Base-by-base conservation (phyloP, 2,888 invertebrate species). In the Andrena dorsata region DNA sequence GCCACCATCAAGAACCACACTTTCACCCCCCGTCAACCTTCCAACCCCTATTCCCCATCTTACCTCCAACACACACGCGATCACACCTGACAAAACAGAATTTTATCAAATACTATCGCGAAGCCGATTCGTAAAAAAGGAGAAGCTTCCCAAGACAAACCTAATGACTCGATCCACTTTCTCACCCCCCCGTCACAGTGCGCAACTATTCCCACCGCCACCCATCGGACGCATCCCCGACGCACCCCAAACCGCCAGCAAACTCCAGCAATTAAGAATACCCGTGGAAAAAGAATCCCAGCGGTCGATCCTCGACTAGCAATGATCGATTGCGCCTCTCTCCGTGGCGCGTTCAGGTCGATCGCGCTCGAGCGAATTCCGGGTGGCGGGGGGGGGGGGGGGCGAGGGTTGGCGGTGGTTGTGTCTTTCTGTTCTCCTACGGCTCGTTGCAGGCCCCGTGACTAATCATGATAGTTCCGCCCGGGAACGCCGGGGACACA, bases 401-500 rank as follows among this genome's bases (percentile, higher is more conserved):
- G n/a, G n/a, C n/a, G n/a, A n/a, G n/a, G 76, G 66, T 49, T 10
- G 56, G 10, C 56, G 58, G 65, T 49, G 71, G 76, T 76, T 79
- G 76, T 88, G 88, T 88, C 88, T 88, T 88, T 88, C 88, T 85
- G 80, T 81, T 88, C 87, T 90, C 88, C 83, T 88, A 85, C 84
- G 86, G 89, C 92, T 92, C 91, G 90, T 91, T 91, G 90, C 91
- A 90, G 86, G 89, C 89, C 89, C 92, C 93, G 92, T 94, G 94
- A 94, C 94, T 94, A 94, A 94, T 94, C 93, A 93, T 92, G 93
- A 93, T 94, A 93, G 94, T 94, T 94, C 94, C 94, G 94, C 91
- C 89, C 90, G 93, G 93, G 92, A 94, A 94, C 92, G 93, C 92
- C 92, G 90, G 91, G 91, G 93, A 92, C 93, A 93, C 93, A 93